Percentiles rank a stretch among this genome's conserved stretches.
Conservation (phyloP, 2,797 vertebrate species). For the Acipenser oxyrinchus region DNA sequence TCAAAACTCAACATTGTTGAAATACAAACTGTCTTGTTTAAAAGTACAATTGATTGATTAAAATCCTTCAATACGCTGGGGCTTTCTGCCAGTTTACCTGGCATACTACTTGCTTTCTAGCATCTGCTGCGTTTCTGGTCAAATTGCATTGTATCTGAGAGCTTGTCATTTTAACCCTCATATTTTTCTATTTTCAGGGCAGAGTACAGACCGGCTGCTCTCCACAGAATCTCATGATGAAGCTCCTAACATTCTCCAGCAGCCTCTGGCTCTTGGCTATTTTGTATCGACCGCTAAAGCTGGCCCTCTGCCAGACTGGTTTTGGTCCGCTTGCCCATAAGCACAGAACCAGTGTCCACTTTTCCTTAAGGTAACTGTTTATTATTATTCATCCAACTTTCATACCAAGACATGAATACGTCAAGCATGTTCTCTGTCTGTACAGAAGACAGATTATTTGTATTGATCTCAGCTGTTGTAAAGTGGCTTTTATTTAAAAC, state of each 20-base stretch:
- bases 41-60: too few species aligned
- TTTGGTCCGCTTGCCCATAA: slow-evolving; percentile 97
- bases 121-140: background rate
- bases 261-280: slow-evolving; percentile 92
- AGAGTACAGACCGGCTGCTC: slow-evolving; percentile 83
- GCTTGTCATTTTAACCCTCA: background rate
- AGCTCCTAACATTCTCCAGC: slow-evolving; percentile 92
- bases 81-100: slow-evolving; percentile 21
- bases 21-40: too few species aligned
- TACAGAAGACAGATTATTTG: too few species aligned
- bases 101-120: background rate
- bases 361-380: slow-evolving; percentile 83
- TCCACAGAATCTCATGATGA: slow-evolving; percentile 89
- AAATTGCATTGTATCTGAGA: too few species aligned
- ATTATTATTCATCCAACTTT: too few species aligned
- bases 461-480: too few species aligned
- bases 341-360: slow-evolving; percentile 97
- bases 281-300: slow-evolving; percentile 96
- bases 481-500: too few species aligned
- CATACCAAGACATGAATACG: too few species aligned
- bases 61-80: too few species aligned
- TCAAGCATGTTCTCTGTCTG: too few species aligned
- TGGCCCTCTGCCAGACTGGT: slow-evolving; percentile 93
- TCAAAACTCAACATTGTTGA: too few species aligned
- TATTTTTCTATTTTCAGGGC: slow-evolving; percentile 57